Evolutionary conservation across 2,888 invertebrate genomes (phyloP).

Genomic region (Villa cingulata): DNA sequence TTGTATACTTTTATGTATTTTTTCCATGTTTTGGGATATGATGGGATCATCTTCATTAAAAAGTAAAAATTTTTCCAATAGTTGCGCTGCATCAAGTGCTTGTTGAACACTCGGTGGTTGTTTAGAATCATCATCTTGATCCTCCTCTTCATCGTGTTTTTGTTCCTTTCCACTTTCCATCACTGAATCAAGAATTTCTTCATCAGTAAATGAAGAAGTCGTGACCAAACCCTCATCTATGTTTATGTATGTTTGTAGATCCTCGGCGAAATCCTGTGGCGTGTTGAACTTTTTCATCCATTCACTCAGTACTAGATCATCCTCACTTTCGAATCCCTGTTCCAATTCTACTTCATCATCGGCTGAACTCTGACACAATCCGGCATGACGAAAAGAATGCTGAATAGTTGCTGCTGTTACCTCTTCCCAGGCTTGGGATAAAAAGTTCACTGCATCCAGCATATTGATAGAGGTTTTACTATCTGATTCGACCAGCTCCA

Average conservation of each 20-base stretch:
- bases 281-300: not conserved
- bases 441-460: not conserved
- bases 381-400: not conserved
- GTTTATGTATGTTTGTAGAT: not conserved
- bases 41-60: too few species aligned
- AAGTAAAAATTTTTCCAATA: too few species aligned
- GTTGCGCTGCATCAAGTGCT: too few species aligned
- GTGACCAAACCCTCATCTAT: not conserved
- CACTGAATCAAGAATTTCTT: conserved; percentile 1
- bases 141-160: not conserved
- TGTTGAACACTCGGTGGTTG: too few species aligned
- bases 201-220: conserved; percentile 1
- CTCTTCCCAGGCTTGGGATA: conserved; percentile 1
- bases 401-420: not conserved
- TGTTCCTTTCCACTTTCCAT: not conserved
- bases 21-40: too few species aligned
- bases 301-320: too few species aligned
- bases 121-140: too few species aligned
- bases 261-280: not conserved
- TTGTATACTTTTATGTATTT: too few species aligned
- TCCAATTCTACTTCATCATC: not conserved
- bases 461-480: not conserved
- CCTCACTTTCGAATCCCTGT: too few species aligned
- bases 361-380: not conserved
- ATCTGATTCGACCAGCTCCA: not conserved